phyloP scores from a whole-genome alignment of 2,888 invertebrate species.

The Microdon myrmicae region DNA sequence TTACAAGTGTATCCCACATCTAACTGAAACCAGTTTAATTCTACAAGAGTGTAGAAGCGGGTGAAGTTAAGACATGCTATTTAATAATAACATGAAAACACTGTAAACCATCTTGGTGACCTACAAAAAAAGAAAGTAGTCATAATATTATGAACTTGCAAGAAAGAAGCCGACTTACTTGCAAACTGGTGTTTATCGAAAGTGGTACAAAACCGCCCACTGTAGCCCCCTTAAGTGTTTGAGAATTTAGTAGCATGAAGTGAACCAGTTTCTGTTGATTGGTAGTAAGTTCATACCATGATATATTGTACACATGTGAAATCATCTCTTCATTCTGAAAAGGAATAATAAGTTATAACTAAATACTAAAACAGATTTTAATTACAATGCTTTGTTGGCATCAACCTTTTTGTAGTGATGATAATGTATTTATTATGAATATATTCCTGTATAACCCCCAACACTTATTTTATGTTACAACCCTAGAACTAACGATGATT shows the following conservation, averaged over 20 bases:
- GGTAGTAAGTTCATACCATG: constrained; percentile 42
- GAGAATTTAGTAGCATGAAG: constrained; percentile 50
- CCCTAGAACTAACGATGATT: too few relatives aligned
- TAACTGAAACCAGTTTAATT: too few relatives aligned
- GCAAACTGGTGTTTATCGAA: constrained; percentile 50
- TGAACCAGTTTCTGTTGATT: constrained; percentile 38
- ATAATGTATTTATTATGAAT: too few relatives aligned
- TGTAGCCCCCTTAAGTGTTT: constrained; percentile 18
- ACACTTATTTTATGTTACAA: too few relatives aligned
- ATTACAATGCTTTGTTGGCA: too few relatives aligned
- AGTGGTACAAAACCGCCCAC: constrained; percentile 45
- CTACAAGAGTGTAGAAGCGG: too few relatives aligned
- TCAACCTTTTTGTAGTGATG: too few relatives aligned
- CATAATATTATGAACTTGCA: not conserved
- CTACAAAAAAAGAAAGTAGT: not conserved
- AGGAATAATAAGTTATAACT: too few relatives aligned
- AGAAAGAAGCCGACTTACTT: constrained; percentile 28
- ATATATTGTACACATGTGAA: constrained; percentile 49
- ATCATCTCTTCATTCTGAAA: constrained; percentile 9
- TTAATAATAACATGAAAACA: constrained; percentile 15
- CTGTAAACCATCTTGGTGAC: constrained; percentile 16
- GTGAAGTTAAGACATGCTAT: too few relatives aligned
- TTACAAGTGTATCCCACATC: too few relatives aligned
- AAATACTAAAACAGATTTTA: too few relatives aligned
- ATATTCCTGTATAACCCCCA: too few relatives aligned